Percentiles rank a stretch among this genome's conserved stretches.
These are phyloP conservation scores for Platygyra sinensis DNA, from an alignment of 64 coral and sea anemone genomes.

Conservation along the genomic window DNA sequence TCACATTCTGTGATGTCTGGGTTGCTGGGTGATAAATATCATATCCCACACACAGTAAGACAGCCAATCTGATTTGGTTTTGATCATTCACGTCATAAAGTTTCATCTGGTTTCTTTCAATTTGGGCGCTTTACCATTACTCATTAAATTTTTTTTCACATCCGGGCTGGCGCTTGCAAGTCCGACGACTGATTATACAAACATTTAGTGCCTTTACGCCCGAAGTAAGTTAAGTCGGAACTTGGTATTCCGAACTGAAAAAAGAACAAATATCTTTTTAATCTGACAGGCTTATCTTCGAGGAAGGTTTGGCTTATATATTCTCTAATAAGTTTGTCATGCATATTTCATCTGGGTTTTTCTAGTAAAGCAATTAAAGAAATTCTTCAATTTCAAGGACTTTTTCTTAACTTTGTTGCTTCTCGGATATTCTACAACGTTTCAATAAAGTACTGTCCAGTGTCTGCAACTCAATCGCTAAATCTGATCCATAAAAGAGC, in stretches of 20 bases:
- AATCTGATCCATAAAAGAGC: not conserved
- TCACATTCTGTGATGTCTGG: not conserved
- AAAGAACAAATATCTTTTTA: conserved; percentile 14
- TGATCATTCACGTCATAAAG: conserved; percentile 22
- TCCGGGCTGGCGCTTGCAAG: not conserved
- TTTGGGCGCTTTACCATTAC: conserved; percentile 1
- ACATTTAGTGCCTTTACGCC: not conserved
- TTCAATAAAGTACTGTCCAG: not conserved
- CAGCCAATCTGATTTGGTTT: conserved; percentile 35
- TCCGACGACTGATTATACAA: not conserved
- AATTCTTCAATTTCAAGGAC: not conserved
- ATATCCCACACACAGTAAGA: conserved; percentile 18
- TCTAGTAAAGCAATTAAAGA: not conserved
- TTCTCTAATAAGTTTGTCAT: conserved; percentile 9
- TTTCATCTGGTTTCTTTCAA: not conserved
- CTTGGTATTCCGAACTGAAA: not conserved
- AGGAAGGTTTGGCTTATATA: not conserved
- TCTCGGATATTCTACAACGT: not conserved
- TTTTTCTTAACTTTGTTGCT: not conserved
- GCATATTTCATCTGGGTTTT: conserved; percentile 27
- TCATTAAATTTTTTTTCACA: not conserved
- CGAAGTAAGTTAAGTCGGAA: not conserved
- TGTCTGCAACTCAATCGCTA: not conserved
- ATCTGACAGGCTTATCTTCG: conserved; percentile 8
- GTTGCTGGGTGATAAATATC: conserved; percentile 23